A percentile compares a stretch with the other conserved stretches of the same genome.
Evolutionary conservation across 2,888 invertebrate species (phyloP).

Genomic region (Andrena fulva): DNA sequence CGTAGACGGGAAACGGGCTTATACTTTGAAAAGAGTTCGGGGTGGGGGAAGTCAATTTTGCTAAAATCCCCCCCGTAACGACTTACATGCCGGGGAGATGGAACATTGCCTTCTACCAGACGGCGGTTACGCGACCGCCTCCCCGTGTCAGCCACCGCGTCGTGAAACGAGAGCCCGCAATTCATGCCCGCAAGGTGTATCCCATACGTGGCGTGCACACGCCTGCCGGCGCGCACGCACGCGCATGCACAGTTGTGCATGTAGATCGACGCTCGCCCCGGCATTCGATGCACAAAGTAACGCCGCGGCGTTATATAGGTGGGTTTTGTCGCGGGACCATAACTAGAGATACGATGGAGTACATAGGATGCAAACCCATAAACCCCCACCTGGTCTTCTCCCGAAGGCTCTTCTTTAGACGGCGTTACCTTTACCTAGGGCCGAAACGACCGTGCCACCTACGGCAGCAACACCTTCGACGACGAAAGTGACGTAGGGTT

Average conservation of each 20-base stretch:
- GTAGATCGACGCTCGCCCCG: constrained; percentile 27
- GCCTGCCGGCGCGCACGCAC: background rate
- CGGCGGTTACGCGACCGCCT: constrained; percentile 26
- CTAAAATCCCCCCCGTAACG: constrained; percentile 75
- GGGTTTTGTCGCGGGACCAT: constrained; percentile 80
- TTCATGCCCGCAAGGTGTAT: constrained; percentile 3
- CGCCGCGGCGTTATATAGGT: constrained; percentile 62
- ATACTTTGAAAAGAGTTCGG: constrained; percentile 56
- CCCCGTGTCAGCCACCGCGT: constrained; percentile 22
- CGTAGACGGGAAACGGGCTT: constrained; percentile 28
- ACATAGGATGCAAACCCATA: constrained; percentile 83
- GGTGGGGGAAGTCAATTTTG: constrained; percentile 79
- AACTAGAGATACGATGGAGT: constrained; percentile 81
- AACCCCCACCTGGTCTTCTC: constrained; percentile 72
- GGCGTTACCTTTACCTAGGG: constrained; percentile 71
- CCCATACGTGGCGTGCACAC: background rate
- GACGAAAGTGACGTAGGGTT: constrained; percentile 66
- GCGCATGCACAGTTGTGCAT: background rate
- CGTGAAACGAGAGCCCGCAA: constrained; percentile 17
- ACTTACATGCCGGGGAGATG: constrained; percentile 2
- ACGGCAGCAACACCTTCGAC: constrained; percentile 68
- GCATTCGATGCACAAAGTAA: constrained; percentile 62
- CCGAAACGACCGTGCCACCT: constrained; percentile 71
- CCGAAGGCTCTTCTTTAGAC: constrained; percentile 58
- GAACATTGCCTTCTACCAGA: constrained; percentile 36